Evolutionary conservation across 1,140 invertebrate genomes (phyloP).

Genomic region (Lepidostoma basale): DNA sequence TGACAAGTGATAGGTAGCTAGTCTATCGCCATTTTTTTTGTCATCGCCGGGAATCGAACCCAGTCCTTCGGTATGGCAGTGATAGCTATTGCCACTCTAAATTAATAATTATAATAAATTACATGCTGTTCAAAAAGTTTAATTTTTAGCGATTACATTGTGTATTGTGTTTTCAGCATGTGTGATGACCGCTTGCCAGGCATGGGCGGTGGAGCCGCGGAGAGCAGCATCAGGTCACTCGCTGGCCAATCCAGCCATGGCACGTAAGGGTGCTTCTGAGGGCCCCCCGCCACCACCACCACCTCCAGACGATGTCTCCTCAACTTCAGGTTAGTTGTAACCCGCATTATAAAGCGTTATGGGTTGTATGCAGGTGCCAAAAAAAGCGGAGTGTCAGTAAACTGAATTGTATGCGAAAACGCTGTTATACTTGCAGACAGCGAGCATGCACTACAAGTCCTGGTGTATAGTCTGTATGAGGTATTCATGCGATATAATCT

Average conservation of each 20-base stretch:
- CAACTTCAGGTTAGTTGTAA: slow-evolving; percentile 19
- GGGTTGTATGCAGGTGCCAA: background rate
- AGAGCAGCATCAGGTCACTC: background rate
- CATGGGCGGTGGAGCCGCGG: slow-evolving; percentile 9
- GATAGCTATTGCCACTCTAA: too few relatives aligned
- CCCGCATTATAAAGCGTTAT: background rate
- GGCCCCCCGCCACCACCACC: slow-evolving; percentile 12
- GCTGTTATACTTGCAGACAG: background rate
- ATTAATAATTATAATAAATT: background rate
- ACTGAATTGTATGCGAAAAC: background rate
- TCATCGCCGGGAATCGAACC: too few relatives aligned
- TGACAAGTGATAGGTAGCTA: too few relatives aligned
- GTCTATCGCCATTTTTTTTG: too few relatives aligned
- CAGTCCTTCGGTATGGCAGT: too few relatives aligned
- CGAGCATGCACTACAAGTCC: background rate
- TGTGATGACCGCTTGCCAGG: slow-evolving; percentile 27
- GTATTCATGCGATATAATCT: too few relatives aligned
- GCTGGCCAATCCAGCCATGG: slow-evolving; percentile 12
- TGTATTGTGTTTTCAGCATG: slow-evolving; percentile 28
- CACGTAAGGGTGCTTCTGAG: slow-evolving; percentile 33
- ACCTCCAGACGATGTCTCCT: background rate
- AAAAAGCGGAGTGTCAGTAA: background rate
- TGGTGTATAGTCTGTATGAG: background rate
- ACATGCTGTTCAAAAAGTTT: background rate
- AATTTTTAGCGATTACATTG: background rate